Evolutionary conservation across 1,140 invertebrate species (phyloP).

Genomic region (Polypedilum pembai): DNA sequence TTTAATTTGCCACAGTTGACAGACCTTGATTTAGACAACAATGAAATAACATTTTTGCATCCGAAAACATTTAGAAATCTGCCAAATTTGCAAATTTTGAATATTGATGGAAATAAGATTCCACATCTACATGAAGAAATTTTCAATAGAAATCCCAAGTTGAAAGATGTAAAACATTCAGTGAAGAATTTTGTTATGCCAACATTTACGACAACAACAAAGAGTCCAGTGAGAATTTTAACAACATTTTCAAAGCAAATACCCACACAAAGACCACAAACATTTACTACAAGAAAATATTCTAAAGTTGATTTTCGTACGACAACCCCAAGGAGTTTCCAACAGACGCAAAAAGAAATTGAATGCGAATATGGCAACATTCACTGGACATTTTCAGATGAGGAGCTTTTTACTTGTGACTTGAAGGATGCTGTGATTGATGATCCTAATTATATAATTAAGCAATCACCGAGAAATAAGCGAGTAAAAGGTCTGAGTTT

Average conservation of each 20-base stretch:
- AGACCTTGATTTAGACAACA: neutral
- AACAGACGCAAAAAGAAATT: neutral
- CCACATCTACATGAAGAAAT: neutral
- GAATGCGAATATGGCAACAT: neutral
- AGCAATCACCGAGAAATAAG: neutral
- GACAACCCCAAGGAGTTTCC: neutral
- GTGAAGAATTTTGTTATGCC: neutral
- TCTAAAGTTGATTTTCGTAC: neutral
- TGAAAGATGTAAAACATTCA: slow-evolving; percentile 12
- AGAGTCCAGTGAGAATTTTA: neutral
- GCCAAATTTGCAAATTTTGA: neutral
- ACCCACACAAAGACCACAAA: neutral
- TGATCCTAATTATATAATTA: neutral
- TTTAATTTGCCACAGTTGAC: neutral
- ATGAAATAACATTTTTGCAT: slow-evolving; percentile 4
- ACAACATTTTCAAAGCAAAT: neutral
- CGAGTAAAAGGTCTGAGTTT: slow-evolving; percentile 3
- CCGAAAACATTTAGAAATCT: neutral
- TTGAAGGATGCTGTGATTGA: neutral
- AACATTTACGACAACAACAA: neutral
- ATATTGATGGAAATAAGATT: slow-evolving; percentile 6
- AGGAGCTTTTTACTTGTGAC: neutral
- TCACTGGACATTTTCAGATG: neutral
- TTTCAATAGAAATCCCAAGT: neutral
- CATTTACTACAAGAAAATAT: neutral